phyloP scores from a whole-genome alignment of 2,888 invertebrate genomes.

The Troilus luridus region DNA sequence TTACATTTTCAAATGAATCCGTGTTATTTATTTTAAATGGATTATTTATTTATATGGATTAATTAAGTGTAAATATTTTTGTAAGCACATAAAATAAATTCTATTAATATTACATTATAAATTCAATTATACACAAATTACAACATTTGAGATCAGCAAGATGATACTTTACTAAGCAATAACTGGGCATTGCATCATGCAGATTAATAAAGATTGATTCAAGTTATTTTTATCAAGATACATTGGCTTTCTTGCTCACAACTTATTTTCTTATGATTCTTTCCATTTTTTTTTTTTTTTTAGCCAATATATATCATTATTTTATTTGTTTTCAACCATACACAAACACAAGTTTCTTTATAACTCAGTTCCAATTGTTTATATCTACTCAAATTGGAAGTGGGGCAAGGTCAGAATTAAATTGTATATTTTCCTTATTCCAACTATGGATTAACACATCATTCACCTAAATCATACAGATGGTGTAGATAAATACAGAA shows the following conservation, averaged over 20 bases:
- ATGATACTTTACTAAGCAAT: neutral
- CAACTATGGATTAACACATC: neutral
- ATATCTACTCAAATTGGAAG: neutral
- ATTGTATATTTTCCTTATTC: neutral
- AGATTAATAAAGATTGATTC: neutral
- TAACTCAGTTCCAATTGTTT: neutral
- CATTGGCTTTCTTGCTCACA: no score
- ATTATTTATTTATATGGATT: neutral
- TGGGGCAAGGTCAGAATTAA: constrained; percentile 5
- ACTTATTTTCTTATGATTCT: neutral
- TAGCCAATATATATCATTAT: neutral
- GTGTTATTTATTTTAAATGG: no score
- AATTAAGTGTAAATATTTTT: neutral
- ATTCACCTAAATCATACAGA: neutral
- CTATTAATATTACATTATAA: neutral
- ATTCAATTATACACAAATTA: neutral
- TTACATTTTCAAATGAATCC: neutral
- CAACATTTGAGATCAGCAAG: neutral
- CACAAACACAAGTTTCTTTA: neutral
- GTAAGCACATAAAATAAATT: neutral
- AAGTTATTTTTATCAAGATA: neutral
- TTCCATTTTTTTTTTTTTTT: neutral
- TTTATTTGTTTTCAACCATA: neutral
- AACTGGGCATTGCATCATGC: neutral
- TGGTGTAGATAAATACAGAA: neutral